A percentile compares a stretch with the other conserved stretches of the same genome.
These are phyloP conservation scores for Pteropus rufus DNA, from an alignment of 2,797 vertebrate genomes.

Conservation along the genomic window DNA sequence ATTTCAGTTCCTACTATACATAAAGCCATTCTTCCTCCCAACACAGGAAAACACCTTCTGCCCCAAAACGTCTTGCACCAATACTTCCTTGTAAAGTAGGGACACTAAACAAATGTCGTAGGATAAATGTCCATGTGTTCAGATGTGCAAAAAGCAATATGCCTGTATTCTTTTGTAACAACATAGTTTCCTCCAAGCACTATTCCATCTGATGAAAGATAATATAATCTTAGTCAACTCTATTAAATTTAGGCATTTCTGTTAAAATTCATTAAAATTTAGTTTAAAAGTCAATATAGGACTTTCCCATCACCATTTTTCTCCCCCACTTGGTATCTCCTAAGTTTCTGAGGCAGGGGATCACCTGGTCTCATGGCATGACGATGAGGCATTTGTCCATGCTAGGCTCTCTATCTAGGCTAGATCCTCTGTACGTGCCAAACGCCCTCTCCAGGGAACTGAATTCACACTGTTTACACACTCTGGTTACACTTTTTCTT, in stretches of 20 bases:
- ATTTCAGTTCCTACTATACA: background rate
- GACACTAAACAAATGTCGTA: background rate
- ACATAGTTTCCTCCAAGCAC: background rate
- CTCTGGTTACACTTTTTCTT: background rate
- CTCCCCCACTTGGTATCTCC: background rate
- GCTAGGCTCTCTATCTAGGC: background rate
- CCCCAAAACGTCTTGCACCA: background rate
- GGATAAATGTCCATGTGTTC: background rate
- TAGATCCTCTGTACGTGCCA: background rate
- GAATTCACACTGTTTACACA: background rate
- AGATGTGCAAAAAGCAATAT: background rate
- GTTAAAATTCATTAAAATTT: slow-evolving; percentile 11
- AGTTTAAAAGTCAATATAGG: background rate
- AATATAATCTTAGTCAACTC: background rate
- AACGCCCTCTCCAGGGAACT: background rate
- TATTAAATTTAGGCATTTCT: background rate
- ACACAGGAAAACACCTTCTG: background rate
- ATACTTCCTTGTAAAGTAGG: background rate
- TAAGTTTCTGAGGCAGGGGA: background rate
- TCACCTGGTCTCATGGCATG: background rate
- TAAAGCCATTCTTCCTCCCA: background rate
- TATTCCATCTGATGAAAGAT: background rate
- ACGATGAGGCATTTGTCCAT: background rate
- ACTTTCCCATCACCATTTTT: background rate
- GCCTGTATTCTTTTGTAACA: background rate